phyloP scores from a whole-genome alignment of 2,888 invertebrate genomes.

The Corythucha ciliata region DNA sequence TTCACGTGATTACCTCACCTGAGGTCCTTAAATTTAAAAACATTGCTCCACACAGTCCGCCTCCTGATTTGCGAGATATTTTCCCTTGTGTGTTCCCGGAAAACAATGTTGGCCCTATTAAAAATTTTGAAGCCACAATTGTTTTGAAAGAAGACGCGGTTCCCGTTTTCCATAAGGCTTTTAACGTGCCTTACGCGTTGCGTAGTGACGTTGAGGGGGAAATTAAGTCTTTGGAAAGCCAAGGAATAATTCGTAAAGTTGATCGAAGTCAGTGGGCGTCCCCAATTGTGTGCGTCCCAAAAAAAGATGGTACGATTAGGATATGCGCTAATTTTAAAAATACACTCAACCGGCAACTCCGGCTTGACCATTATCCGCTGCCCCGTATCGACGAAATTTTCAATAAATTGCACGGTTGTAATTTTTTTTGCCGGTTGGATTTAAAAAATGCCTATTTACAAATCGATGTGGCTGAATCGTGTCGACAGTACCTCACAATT shows the following conservation, averaged over 20 bases:
- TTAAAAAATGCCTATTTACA: constrained; percentile 2
- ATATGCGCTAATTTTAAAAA: constrained; percentile 2
- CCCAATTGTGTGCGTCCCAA: constrained; percentile 1
- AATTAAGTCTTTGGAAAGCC: constrained; percentile 13
- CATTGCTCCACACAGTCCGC: too few relatives aligned
- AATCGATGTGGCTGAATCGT: not conserved
- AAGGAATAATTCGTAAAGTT: constrained; percentile 21
- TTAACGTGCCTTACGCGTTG: constrained; percentile 19
- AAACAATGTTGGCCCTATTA: constrained; percentile 11
- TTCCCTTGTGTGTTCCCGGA: too few relatives aligned
- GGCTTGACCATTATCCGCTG: constrained; percentile 22
- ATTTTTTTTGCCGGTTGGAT: constrained; percentile 8
- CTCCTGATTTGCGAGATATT: too few relatives aligned
- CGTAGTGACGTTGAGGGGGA: constrained; percentile 17
- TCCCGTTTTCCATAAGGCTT: constrained; percentile 25
- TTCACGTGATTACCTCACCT: too few relatives aligned
- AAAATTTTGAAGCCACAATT: constrained; percentile 15
- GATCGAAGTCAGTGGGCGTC: constrained; percentile 23
- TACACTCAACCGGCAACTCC: constrained; percentile 15
- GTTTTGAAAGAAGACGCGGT: constrained; percentile 22
- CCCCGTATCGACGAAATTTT: constrained; percentile 20
- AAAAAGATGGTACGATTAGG: constrained; percentile 16
- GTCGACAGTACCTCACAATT: not conserved
- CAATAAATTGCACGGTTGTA: constrained; percentile 6
- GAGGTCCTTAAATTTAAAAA: too few relatives aligned